phyloP scores from a whole-genome alignment of 2,888 invertebrate genomes.

The Parnassius apollo region DNA sequence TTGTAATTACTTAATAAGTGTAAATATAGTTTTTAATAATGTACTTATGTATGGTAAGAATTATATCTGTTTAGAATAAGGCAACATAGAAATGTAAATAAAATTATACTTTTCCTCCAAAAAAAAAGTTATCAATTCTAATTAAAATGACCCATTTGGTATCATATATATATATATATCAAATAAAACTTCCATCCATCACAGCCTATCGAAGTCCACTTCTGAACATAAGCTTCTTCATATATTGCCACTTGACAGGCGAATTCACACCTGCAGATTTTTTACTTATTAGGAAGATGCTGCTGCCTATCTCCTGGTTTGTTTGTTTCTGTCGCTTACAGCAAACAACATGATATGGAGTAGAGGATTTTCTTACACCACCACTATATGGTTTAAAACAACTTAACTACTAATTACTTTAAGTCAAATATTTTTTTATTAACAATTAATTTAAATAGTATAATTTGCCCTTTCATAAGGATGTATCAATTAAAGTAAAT shows the following conservation, averaged over 20 bases:
- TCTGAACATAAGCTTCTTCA: too few species aligned
- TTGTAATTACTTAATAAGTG: constrained; percentile 23
- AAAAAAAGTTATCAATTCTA: neutral
- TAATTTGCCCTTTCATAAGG: too few species aligned
- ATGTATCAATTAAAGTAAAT: too few species aligned
- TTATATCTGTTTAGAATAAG: neutral
- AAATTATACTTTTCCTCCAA: neutral
- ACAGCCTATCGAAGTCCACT: too few species aligned
- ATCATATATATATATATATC: constrained; percentile 35
- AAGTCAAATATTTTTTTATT: constrained; percentile 44
- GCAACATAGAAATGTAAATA: neutral
- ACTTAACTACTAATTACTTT: constrained; percentile 31
- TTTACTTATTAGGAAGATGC: too few species aligned
- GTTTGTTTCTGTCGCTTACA: too few species aligned
- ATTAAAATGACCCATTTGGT: neutral
- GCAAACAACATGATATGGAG: too few species aligned
- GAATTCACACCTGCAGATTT: too few species aligned
- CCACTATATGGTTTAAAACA: too few species aligned
- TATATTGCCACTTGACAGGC: too few species aligned
- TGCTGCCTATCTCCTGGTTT: too few species aligned
- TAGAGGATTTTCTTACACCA: too few species aligned
- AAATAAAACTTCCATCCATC: constrained; percentile 10
- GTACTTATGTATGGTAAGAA: neutral
- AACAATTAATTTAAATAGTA: constrained; percentile 18
- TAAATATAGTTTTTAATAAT: constrained; percentile 14